A percentile compares a stretch with the other conserved stretches of the same genome.
These are phyloP conservation scores for Micromussa lordhowensis DNA, from an alignment of 92 coral and sea anemone species.

Conservation along the genomic window DNA sequence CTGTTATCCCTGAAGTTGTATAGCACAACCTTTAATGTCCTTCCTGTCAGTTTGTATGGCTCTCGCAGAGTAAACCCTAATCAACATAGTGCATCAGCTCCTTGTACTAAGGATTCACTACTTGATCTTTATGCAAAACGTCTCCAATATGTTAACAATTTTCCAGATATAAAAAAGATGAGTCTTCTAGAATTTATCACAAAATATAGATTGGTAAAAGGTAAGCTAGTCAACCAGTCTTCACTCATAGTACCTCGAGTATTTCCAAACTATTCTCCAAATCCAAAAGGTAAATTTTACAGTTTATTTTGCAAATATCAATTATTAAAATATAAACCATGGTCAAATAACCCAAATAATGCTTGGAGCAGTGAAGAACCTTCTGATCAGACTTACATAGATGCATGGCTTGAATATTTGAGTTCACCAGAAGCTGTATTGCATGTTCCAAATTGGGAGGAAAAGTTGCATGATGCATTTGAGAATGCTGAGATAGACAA, in stretches of 20 bases:
- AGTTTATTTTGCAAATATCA: slow-evolving; percentile 38
- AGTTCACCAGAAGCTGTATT: too few species aligned
- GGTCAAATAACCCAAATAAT: slow-evolving; percentile 61
- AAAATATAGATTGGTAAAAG: slow-evolving; percentile 40
- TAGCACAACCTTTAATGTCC: slow-evolving; percentile 35
- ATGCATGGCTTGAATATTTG: background rate
- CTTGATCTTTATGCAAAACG: slow-evolving; percentile 71
- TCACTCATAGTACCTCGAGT: too few species aligned
- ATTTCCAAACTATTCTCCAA: too few species aligned
- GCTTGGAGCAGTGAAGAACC: slow-evolving; percentile 62
- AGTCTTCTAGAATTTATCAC: slow-evolving; percentile 45
- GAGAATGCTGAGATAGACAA: too few species aligned
- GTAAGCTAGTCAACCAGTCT: slow-evolving; percentile 39
- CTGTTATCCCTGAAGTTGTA: slow-evolving; percentile 47
- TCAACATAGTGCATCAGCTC: background rate
- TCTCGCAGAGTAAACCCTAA: slow-evolving; percentile 39
- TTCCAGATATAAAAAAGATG: slow-evolving; percentile 25
- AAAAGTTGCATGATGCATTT: too few species aligned
- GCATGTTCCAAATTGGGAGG: too few species aligned
- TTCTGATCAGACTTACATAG: slow-evolving; percentile 39
- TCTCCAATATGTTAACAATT: slow-evolving; percentile 18
- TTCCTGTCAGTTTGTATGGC: slow-evolving; percentile 44
- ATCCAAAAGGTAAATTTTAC: too few species aligned
- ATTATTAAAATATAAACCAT: slow-evolving; percentile 63
- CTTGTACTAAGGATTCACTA: slow-evolving; percentile 61